phyloP scores from a whole-genome alignment of 1,140 invertebrate genomes.

The Paracyclopina nana region DNA sequence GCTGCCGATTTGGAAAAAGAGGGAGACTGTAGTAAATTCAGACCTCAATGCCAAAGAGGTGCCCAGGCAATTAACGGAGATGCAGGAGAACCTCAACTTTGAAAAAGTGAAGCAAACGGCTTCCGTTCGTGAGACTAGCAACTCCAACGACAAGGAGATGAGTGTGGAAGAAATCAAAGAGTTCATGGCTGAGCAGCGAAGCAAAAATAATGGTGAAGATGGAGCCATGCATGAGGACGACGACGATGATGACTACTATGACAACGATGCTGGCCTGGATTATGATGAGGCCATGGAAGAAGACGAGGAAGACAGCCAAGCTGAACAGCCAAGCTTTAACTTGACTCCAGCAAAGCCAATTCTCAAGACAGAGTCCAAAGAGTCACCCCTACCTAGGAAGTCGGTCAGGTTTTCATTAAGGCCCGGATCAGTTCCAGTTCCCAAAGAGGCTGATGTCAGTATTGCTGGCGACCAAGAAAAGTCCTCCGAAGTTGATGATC shows the following conservation, averaged over 20 bases:
- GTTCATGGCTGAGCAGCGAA: neutral
- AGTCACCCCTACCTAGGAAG: no score
- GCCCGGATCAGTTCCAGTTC: no score
- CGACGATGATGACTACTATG: neutral
- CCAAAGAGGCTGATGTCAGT: no score
- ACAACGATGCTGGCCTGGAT: neutral
- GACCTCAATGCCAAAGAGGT: neutral
- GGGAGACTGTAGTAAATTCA: neutral
- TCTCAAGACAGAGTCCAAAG: no score
- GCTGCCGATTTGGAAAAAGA: constrained; percentile 9
- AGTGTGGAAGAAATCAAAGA: neutral
- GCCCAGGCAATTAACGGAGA: neutral
- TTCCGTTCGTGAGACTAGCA: neutral
- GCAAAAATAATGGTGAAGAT: neutral
- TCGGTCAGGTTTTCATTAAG: no score
- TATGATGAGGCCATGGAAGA: neutral
- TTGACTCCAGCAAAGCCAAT: no score
- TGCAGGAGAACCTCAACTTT: neutral
- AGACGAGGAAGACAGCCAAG: neutral
- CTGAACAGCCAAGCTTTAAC: no score
- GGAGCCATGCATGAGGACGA: neutral
- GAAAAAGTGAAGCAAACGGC: neutral
- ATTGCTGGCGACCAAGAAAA: no score
- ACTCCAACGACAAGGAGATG: neutral
- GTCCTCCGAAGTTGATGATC: no score